Conservation (phyloP, 1,140 invertebrate genomes). For the Drosophila virilis region DNA sequence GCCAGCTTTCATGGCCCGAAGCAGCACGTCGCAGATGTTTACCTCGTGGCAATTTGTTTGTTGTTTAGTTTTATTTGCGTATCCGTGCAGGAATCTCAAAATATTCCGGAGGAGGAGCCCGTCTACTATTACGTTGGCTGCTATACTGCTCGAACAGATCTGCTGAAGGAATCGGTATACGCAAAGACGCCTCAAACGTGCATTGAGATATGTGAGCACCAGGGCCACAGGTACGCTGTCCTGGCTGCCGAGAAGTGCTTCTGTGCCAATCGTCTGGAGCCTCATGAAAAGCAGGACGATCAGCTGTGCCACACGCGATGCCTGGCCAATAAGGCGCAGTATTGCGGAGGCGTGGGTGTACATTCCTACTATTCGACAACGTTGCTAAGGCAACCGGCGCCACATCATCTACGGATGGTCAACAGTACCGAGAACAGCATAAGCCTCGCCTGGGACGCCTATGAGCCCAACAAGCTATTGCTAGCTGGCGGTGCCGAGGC, state of each 20-base stretch:
- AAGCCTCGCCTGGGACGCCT: constrained; percentile 84
- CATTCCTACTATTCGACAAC: constrained; percentile 86
- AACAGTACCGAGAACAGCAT: constrained; percentile 86
- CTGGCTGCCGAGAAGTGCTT: constrained; percentile 71
- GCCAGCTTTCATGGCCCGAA: constrained; percentile 9
- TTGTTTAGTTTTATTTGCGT: constrained; percentile 1
- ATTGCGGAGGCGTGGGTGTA: constrained; percentile 85
- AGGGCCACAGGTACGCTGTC: constrained; percentile 66
- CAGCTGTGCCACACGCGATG: constrained; percentile 84
- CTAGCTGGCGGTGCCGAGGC: constrained; percentile 51
- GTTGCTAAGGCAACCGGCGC: constrained; percentile 80
- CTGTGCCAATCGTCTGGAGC: constrained; percentile 59
- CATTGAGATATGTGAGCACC: constrained; percentile 75
- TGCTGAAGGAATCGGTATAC: constrained; percentile 72
- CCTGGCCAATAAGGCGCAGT: constrained; percentile 85
- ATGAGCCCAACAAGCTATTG: constrained; percentile 73
- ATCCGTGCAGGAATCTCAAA: constrained; percentile 7
- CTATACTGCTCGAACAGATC: constrained; percentile 68
- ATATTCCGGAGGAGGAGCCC: constrained; percentile 28
- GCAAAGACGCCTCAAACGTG: constrained; percentile 75
- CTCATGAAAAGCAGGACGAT: constrained; percentile 64
- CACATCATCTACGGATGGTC: constrained; percentile 82
- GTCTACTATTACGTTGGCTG: constrained; percentile 78
- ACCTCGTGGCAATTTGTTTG: constrained; percentile 43
- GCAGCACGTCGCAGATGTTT: background rate